Evolutionary conservation across 2,797 vertebrate species (phyloP).

Genomic region (Schizopygopsis malacanthus): DNA sequence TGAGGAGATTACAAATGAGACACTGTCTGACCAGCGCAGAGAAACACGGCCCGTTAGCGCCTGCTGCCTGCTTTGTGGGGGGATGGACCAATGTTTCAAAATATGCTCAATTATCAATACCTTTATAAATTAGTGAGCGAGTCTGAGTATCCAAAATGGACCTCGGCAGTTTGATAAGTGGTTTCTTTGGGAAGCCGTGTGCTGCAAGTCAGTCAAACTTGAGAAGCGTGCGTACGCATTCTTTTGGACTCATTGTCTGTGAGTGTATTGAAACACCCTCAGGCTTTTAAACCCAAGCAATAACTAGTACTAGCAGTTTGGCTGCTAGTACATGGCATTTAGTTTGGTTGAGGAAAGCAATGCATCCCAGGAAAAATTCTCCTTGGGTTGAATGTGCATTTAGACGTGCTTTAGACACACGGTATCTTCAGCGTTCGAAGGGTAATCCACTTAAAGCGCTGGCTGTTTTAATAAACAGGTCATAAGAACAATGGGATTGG

Average conservation of each 20-base stretch:
- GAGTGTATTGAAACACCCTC: slow-evolving; percentile 4
- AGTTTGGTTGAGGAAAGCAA: slow-evolving; percentile 13
- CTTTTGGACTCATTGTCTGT: not conserved
- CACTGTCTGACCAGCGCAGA: slow-evolving; percentile 15
- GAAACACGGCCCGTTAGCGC: not conserved
- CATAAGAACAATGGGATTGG: slow-evolving; percentile 83
- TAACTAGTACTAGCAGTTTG: slow-evolving; percentile 21
- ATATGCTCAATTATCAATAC: slow-evolving; percentile 37
- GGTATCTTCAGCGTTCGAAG: slow-evolving; percentile 83
- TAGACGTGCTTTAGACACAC: slow-evolving; percentile 58
- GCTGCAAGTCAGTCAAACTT: slow-evolving; percentile 26
- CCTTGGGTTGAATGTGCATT: slow-evolving; percentile 8
- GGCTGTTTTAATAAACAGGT: slow-evolving; percentile 92
- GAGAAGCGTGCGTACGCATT: not conserved
- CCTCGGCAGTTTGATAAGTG: slow-evolving; percentile 38
- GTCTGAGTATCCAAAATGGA: slow-evolving; percentile 34
- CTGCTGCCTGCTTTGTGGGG: not conserved
- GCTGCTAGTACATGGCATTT: slow-evolving; percentile 15
- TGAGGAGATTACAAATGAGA: slow-evolving; percentile 26
- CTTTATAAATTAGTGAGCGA: slow-evolving; percentile 35
- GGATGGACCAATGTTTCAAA: not conserved
- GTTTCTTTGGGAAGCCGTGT: slow-evolving; percentile 22
- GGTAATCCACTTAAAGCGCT: slow-evolving; percentile 86
- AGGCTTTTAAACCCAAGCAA: slow-evolving; percentile 12
- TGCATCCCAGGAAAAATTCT: slow-evolving; percentile 4